Base-by-base conservation (phyloP, 2,888 invertebrate species). In the Liposcelis brunnea region DNA sequence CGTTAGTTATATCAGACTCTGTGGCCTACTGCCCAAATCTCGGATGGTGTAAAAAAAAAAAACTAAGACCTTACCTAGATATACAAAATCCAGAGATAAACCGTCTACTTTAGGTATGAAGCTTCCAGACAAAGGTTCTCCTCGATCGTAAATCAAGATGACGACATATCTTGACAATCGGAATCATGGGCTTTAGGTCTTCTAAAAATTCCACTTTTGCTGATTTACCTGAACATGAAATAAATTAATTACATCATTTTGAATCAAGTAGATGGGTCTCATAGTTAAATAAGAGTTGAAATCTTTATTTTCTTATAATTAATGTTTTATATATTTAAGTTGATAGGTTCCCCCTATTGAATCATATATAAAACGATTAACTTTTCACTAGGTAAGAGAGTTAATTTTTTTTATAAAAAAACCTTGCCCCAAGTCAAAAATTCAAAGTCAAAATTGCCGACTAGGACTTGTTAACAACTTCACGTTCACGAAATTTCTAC, bases 381-480 rank as follows among this genome's bases (percentile, higher is more conserved):
- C 8, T 26, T 26, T 26, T 26, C 8, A n/a, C n/a, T n/a, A n/a
- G n/a, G n/a, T n/a, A n/a, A n/a, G n/a, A n/a, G n/a, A n/a, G n/a
- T 26, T 26, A 6, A 6, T 26, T 26, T 35, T 16, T 14, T 35
- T 35, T 35, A 6, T 15, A 6, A 7, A 6, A 7, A 5, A 19
- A 40, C 19, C 6, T 40, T 16, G 40, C 40, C 40, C 21, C 19
- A 21, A 40, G 40, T 19, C 16, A 40, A 35, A 40, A 40, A 19
- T 40, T 40, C 40, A 40, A 40, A 40, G 40, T 18, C 40, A 40
- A 40, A 40, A 40, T 40, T 40, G 40, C 40, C 40, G 40, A 40
- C 40, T 40, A n/a, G 12, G 12, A 19, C 40, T 40, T 40, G 40
- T 40, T 40, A 40, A 40, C 40, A 18, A 40, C 19, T 18, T 21